A percentile compares a stretch with the other conserved stretches of the same genome.
Evolutionary conservation across 2,113 vertebrate species (phyloP).

Genomic region (Bufo bufo): DNA sequence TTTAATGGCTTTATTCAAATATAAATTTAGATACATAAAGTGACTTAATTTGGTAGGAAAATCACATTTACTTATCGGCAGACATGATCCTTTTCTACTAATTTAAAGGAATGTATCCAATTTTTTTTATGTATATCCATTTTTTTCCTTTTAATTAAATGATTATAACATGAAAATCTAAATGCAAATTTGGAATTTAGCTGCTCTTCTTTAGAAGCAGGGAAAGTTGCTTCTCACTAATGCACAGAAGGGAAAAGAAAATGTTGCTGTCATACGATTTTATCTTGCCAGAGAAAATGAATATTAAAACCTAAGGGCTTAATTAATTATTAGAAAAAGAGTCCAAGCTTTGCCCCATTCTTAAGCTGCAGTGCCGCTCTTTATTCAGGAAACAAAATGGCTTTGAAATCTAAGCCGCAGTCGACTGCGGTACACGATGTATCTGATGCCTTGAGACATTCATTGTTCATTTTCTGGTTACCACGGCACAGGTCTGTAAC

Average conservation of each 20-base stretch:
- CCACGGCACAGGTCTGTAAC: slow-evolving; percentile 38
- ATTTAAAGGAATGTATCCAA: slow-evolving; percentile 49
- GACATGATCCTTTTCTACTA: slow-evolving; percentile 43
- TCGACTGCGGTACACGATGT: slow-evolving; percentile 8
- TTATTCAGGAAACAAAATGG: slow-evolving; percentile 44
- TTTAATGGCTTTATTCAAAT: slow-evolving; percentile 64
- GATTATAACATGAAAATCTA: slow-evolving; percentile 43
- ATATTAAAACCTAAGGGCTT: slow-evolving; percentile 57
- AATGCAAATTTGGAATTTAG: slow-evolving; percentile 53
- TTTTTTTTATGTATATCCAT: slow-evolving; percentile 27
- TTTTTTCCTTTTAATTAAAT: slow-evolving; percentile 55
- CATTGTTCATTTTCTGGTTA: slow-evolving; percentile 48
- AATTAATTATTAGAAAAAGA: slow-evolving; percentile 54
- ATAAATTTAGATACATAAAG: slow-evolving; percentile 54
- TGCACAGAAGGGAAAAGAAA: slow-evolving; percentile 11
- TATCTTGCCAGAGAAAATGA: slow-evolving; percentile 49
- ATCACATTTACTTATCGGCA: slow-evolving; percentile 56
- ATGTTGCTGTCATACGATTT: slow-evolving; percentile 18
- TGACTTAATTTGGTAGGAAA: slow-evolving; percentile 50
- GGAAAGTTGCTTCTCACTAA: slow-evolving; percentile 2
- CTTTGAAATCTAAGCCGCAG: slow-evolving; percentile 34
- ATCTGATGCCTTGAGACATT: slow-evolving; percentile 42
- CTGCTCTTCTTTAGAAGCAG: slow-evolving; percentile 1
- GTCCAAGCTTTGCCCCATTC: slow-evolving; percentile 45
- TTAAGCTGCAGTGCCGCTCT: slow-evolving; percentile 25